Evolutionary conservation across 2,797 vertebrate species (phyloP).

Genomic region (Gobio occitaniae): DNA sequence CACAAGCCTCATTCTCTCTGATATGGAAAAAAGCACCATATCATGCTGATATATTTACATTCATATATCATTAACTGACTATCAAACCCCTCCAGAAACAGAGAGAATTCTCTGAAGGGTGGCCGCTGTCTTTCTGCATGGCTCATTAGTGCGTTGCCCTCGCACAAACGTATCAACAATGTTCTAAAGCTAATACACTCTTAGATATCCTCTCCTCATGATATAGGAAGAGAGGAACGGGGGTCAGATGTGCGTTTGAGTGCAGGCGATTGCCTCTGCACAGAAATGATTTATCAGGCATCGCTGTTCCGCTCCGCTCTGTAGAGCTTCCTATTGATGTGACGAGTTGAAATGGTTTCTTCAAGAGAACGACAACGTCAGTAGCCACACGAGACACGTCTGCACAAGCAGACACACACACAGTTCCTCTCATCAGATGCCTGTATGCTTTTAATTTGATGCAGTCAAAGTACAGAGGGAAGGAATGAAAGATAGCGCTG

Average conservation of each 20-base stretch:
- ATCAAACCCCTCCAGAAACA: constrained; percentile 47
- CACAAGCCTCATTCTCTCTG: constrained; percentile 68
- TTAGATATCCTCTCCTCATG: constrained; percentile 73
- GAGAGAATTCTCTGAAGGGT: constrained; percentile 69
- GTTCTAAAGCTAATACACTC: constrained; percentile 80
- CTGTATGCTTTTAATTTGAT: constrained; percentile 67
- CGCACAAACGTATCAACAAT: constrained; percentile 76
- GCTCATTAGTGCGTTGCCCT: constrained; percentile 77
- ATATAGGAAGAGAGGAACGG: constrained; percentile 69
- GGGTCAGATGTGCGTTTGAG: constrained; percentile 71
- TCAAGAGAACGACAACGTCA: constrained; percentile 59
- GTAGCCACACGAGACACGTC: constrained; percentile 22
- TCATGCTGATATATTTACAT: constrained; percentile 67
- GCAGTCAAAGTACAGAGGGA: constrained; percentile 40
- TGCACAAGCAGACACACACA: constrained; percentile 21
- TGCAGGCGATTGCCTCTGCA: constrained; percentile 71
- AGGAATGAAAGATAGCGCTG: constrained; percentile 23
- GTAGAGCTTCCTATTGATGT: constrained; percentile 75
- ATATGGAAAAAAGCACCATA: constrained; percentile 72
- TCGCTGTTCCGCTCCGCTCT: constrained; percentile 69
- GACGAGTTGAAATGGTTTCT: constrained; percentile 73
- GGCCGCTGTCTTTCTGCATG: constrained; percentile 62
- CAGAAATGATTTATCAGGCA: constrained; percentile 78
- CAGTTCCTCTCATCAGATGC: constrained; percentile 42
- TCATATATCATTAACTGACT: constrained; percentile 54